Percentiles rank a stretch among this genome's conserved stretches.
phyloP scores from a whole-genome alignment of 2,113 vertebrate genomes.

The Copsychus sechellarum region DNA sequence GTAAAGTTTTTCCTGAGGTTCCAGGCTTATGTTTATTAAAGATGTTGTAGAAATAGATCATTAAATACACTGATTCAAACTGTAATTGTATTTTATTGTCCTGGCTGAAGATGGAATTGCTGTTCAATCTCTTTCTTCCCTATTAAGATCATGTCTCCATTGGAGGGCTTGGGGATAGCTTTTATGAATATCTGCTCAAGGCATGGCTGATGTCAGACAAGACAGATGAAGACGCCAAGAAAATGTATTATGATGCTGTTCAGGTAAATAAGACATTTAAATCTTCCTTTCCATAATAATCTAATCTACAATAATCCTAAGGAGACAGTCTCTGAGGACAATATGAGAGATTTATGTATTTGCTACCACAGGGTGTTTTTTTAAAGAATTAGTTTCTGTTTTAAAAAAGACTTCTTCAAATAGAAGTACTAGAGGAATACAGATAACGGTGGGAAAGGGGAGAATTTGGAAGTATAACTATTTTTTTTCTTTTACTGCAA shows the following conservation, averaged over 20 bases:
- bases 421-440: background rate
- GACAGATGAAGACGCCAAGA: slow-evolving; percentile 91
- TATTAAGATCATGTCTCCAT: slow-evolving; percentile 93
- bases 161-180: slow-evolving; percentile 95
- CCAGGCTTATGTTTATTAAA: background rate
- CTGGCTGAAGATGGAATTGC: slow-evolving; percentile 42
- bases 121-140: slow-evolving; percentile 45
- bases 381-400: background rate
- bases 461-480: background rate
- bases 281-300: slow-evolving; percentile 43
- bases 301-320: slow-evolving; percentile 29
- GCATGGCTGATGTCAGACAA: slow-evolving; percentile 98
- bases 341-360: background rate
- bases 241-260: slow-evolving; percentile 94
- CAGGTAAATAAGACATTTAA: slow-evolving; percentile 82
- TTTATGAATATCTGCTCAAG: slow-evolving; percentile 98
- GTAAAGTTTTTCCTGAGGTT: background rate
- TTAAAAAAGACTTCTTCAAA: background rate
- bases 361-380: background rate
- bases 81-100: slow-evolving; percentile 37
- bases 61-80: slow-evolving; percentile 4
- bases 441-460: background rate
- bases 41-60: background rate
- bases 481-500: background rate
- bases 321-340: background rate